Conservation (phyloP, 1,140 invertebrate genomes). For the Luehdorfia chinensis region DNA sequence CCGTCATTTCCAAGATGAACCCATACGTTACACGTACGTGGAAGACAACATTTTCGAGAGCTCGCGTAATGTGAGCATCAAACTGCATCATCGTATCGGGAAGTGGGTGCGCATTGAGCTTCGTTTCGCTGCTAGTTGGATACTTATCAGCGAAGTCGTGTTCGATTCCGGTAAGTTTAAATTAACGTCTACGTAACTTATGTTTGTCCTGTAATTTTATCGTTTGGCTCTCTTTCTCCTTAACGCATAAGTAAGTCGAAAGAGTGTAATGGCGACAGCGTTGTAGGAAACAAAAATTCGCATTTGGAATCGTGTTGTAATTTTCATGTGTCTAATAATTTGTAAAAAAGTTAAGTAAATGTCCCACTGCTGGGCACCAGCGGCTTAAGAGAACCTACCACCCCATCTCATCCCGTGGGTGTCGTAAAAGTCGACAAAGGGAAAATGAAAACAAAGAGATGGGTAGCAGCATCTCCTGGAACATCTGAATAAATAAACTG, state of each 20-base stretch:
- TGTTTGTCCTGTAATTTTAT: too few species aligned
- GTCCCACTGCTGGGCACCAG: too few species aligned
- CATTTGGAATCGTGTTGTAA: too few species aligned
- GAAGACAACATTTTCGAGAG: conserved; percentile 90
- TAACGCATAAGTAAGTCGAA: neutral
- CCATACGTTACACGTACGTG: conserved; percentile 85
- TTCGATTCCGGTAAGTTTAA: conserved; percentile 85
- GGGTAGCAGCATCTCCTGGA: too few species aligned
- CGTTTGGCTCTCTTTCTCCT: neutral
- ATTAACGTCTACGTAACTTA: neutral
- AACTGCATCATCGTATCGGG: conserved; percentile 89
- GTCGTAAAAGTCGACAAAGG: too few species aligned
- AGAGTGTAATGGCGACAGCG: neutral
- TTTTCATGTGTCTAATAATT: too few species aligned
- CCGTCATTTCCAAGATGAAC: conserved; percentile 84
- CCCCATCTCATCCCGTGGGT: too few species aligned
- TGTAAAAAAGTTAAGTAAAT: too few species aligned
- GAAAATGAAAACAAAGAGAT: too few species aligned
- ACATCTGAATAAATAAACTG: too few species aligned
- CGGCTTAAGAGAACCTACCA: too few species aligned
- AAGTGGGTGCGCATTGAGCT: conserved; percentile 89
- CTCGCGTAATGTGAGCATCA: conserved; percentile 89
- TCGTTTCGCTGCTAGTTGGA: conserved; percentile 90
- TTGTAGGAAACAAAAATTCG: too few species aligned
- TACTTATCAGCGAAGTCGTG: conserved; percentile 92